phyloP scores from a whole-genome alignment of 2,797 vertebrate genomes.

The Oreochromis grahami region DNA sequence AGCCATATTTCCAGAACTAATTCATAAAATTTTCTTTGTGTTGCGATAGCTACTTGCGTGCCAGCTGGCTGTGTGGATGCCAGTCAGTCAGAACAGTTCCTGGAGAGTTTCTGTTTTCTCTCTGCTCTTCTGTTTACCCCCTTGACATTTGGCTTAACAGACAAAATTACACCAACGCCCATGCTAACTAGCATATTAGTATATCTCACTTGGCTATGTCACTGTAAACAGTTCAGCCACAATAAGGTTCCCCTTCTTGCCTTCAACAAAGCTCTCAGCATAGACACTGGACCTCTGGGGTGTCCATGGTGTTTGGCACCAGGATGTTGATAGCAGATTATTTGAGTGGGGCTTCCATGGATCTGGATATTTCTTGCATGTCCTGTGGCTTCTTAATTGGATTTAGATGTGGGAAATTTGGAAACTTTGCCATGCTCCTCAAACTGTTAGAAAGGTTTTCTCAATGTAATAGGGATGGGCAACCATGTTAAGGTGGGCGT shows the following conservation, averaged over 20 bases:
- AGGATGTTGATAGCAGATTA: neutral
- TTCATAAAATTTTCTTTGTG: neutral
- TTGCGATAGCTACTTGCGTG: neutral
- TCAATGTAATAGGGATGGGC: accelerated
- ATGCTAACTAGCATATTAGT: neutral
- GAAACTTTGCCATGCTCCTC: neutral
- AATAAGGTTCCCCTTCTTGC: neutral
- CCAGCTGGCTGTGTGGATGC: neutral
- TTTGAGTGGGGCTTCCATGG: neutral
- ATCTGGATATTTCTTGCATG: neutral
- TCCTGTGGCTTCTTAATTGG: neutral
- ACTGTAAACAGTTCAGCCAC: neutral
- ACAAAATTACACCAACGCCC: neutral
- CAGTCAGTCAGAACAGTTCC: neutral
- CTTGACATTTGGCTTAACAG: neutral
- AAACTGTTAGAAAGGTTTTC: neutral
- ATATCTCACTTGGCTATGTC: neutral
- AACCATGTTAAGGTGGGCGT: neutral
- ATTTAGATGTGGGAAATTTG: neutral
- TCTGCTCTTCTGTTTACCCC: neutral
- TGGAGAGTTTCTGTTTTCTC: neutral
- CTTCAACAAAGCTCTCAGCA: neutral
- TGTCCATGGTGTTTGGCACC: neutral
- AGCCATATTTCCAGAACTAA: neutral
- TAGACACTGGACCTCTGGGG: too few relatives aligned